Evolutionary conservation across 2,113 vertebrate genomes (phyloP), one percentile per base, ranked within the genome.

Genomic region (Agapornis roseicollis): DNA sequence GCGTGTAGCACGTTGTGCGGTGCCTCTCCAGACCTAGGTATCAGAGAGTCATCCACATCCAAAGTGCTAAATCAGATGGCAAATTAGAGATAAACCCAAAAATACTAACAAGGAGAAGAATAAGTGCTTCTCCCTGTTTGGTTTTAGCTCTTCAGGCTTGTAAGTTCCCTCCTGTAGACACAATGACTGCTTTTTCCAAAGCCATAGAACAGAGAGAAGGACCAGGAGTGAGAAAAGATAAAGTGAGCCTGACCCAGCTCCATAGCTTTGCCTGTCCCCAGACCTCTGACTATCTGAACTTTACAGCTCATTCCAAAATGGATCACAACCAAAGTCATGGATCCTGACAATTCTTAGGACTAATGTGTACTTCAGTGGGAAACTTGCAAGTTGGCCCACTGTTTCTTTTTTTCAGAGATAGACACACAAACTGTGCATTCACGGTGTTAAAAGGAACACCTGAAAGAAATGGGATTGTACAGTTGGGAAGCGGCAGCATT

Each of bases 11-110:
- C 76, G 56, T 44, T 25, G 19, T n/a, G 14, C 25, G 76, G 7
- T 25, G 61, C 66, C 46, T 89, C 70, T 61, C 83, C 83, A 22
- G 50, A 31, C 41, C 73, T 68, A 17, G 2, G 55, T 39, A 20
- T 41, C 0, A 11, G 29, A 56, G 49, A 33, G 42, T 11, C 46
- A 2, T 1, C 76, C 27, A 0, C 2, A 1, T 25, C 31, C 47
- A 15, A 23, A n/a, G 28, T 8, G 0, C 61, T 25, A 9, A 60
- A 53, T 1, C 12, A 44, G 33, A 11, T 22, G 39, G 29, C 33
- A 76, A 78, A 61, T 58, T 39, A 87, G n/a, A 56, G 27, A 52
- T 17, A 44, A 31, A 56, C 14, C 20, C 25, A 37, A 44, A 64
- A 88, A 17, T 53, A 42, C 42, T 46, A 3, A 33, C 33, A 33